phyloP scores from a whole-genome alignment of 2,113 vertebrate species.

The Ovis aries region DNA sequence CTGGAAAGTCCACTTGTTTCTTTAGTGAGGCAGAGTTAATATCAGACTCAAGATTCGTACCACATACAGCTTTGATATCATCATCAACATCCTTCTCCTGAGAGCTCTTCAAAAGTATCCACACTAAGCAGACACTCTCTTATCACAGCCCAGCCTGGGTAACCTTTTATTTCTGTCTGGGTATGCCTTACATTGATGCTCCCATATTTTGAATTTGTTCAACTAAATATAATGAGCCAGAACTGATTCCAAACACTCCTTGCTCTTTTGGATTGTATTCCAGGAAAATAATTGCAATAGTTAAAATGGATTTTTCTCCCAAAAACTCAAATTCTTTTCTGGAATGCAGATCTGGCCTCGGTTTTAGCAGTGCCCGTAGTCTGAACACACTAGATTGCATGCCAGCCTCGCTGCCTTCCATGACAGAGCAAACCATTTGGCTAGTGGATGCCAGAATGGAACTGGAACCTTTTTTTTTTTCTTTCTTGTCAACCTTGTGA shows the following conservation, averaged over 20 bases:
- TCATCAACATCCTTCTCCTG: background rate
- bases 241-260: background rate
- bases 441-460: accelerated
- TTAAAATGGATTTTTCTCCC: background rate
- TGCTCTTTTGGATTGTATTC: background rate
- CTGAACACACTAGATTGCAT: accelerated
- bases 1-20: background rate
- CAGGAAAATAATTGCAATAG: background rate
- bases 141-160: background rate
- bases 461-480: background rate
- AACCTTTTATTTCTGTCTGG: background rate
- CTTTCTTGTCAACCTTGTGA: background rate
- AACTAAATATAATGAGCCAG: background rate
- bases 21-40: background rate
- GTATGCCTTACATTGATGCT: background rate
- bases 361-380: background rate
- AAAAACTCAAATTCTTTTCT: background rate
- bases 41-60: background rate
- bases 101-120: too few relatives aligned
- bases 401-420: background rate
- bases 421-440: background rate
- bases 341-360: background rate
- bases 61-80: background rate
- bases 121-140: too few relatives aligned
- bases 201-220: background rate